These are phyloP conservation scores for Fragum whitleyi DNA, from an alignment of 2,888 invertebrate species.

Conservation along the genomic window DNA sequence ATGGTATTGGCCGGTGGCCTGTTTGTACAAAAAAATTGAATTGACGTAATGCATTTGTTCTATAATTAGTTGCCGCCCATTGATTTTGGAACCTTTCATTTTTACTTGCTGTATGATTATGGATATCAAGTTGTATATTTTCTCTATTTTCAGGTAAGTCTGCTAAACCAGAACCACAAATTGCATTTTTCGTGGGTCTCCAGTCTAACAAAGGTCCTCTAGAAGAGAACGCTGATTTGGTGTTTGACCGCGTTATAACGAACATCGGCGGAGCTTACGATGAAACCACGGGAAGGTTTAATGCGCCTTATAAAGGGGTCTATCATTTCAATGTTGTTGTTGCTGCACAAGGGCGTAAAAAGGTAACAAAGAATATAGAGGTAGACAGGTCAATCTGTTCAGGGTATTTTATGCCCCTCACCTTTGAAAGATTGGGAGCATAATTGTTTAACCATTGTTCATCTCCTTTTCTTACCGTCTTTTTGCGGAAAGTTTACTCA, in stretches of 20 bases:
- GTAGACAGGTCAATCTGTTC: background rate
- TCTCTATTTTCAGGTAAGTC: constrained; percentile 72
- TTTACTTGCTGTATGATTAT: too few species aligned
- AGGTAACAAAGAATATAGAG: constrained; percentile 71
- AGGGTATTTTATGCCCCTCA: too few species aligned
- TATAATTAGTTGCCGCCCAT: too few species aligned
- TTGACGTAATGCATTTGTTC: too few species aligned
- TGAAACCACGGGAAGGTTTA: constrained; percentile 79
- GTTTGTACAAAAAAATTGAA: too few species aligned
- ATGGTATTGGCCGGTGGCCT: too few species aligned
- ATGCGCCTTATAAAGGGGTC: constrained; percentile 82
- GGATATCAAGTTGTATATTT: too few species aligned
- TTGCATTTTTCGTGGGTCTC: constrained; percentile 84
- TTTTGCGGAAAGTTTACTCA: too few species aligned
- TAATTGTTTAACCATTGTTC: too few species aligned
- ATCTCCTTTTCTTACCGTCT: too few species aligned
- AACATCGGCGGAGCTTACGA: constrained; percentile 81
- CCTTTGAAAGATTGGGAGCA: too few species aligned
- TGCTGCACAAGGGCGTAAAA: constrained; percentile 83
- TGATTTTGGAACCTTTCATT: too few species aligned
- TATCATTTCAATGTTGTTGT: constrained; percentile 83
- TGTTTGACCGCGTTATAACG: constrained; percentile 82
- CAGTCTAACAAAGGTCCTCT: constrained; percentile 80
- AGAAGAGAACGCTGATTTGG: constrained; percentile 76
- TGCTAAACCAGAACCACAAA: constrained; percentile 64